Conservation (phyloP, 2,888 invertebrate genomes). For the Junonia oenone region DNA sequence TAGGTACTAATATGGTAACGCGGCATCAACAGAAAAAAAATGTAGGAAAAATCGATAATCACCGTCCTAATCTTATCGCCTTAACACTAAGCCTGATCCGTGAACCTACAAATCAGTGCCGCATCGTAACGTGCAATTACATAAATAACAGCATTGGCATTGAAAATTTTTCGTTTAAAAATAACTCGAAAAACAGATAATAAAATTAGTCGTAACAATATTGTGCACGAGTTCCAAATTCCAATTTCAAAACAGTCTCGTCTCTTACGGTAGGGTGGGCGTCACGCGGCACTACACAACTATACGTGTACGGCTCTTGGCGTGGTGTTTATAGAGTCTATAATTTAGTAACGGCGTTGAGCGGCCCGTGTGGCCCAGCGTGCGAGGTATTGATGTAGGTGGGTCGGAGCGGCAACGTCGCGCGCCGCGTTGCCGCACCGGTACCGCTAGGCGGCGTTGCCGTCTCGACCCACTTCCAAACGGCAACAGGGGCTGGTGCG, state of each 20-base stretch:
- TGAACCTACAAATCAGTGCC: constrained; percentile 1
- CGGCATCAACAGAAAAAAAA: neutral
- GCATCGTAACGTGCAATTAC: constrained; percentile 3
- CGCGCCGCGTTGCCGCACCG: constrained; percentile 51
- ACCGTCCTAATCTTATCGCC: neutral
- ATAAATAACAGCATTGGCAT: constrained; percentile 18
- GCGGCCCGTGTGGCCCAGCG: constrained; percentile 14
- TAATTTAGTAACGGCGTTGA: constrained; percentile 5
- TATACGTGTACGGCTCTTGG: constrained; percentile 4
- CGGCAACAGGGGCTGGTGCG: constrained; percentile 29
- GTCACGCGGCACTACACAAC: constrained; percentile 6
- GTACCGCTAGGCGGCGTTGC: constrained; percentile 64
- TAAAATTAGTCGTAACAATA: constrained; percentile 17
- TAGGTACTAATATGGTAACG: neutral
- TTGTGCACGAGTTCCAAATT: constrained; percentile 23
- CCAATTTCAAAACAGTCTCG: constrained; percentile 25
- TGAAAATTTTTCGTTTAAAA: constrained; percentile 17
- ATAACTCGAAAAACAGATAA: constrained; percentile 19
- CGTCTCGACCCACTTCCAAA: constrained; percentile 43
- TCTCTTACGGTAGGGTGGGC: constrained; percentile 15
- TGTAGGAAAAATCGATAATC: neutral
- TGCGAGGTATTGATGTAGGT: constrained; percentile 32
- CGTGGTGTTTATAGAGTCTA: constrained; percentile 1
- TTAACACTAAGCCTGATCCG: constrained; percentile 2
- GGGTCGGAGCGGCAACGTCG: constrained; percentile 32